Base-by-base conservation (phyloP, 1,140 invertebrate species). In the Dendroctonus valens region DNA sequence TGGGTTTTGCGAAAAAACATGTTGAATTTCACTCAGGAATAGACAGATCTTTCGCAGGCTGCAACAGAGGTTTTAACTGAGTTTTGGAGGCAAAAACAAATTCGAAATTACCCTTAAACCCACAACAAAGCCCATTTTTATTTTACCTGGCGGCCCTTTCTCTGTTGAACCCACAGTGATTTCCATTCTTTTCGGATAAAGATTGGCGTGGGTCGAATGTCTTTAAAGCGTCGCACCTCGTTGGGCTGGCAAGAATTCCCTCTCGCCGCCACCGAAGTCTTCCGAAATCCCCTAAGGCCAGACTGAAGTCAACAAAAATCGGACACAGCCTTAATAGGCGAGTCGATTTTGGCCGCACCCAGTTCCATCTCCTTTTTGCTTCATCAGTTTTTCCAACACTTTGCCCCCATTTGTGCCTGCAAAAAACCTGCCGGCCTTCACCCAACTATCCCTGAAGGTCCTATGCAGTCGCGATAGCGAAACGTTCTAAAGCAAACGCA, bases 261-360 rank as follows among this genome's bases (percentile, higher is more conserved):
- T 41, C 60, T 63, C 60, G n/a, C 46, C 5, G 12, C 26, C 39
- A 38, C 12, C 38, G 7, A 14, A 49, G 64, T 65, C 54, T 65
- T 65, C 64, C 64, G 64, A 65, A 65, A 65, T 65, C 64, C 64
- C 64, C 64, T 65, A 26, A 58, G 64, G 64, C 64, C 54, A 59
- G 64, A 59, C 64, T 65, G 55, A 42, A 58, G 64, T 65, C 64
- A 65, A 65, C 53, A 65, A 65, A 65, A 65, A 65, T 65, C 64
- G 55, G 64, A 65, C 48, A 65, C 64, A 44, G 26, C 41, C 11
- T 42, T 41, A 39, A 51, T 65, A 65, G 64, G 59, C 64, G 37
- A 65, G 64, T 7, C 51, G 14, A 42, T 51, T 65, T 58, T 59
- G 51, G 9, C 8, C 11, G 4, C 3, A 2, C 44, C 44, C 1